A percentile compares a stretch with the other conserved stretches of the same genome.
phyloP scores from a whole-genome alignment of 2,888 invertebrate species.

The Cheilosia soror region DNA sequence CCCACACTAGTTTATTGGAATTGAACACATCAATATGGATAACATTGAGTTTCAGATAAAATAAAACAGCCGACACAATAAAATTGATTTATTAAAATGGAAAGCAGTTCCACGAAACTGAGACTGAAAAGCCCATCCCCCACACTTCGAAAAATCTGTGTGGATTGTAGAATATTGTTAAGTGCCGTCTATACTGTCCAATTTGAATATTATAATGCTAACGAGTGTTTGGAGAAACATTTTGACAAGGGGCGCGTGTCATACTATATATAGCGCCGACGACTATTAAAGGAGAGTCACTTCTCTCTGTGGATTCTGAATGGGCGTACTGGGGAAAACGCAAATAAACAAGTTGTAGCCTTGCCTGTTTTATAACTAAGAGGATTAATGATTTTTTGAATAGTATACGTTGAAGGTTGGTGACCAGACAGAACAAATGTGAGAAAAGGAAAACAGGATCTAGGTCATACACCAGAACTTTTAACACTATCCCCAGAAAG shows the following conservation, averaged over 20 bases:
- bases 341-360: background rate
- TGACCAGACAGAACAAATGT: too few relatives aligned
- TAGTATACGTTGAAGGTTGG: too few relatives aligned
- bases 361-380: background rate
- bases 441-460: too few relatives aligned
- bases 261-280: background rate
- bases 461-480: too few relatives aligned
- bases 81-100: constrained; percentile 1
- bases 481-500: too few relatives aligned
- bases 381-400: too few relatives aligned
- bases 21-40: constrained; percentile 7
- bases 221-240: background rate
- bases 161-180: background rate
- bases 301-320: background rate
- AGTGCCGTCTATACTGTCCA: background rate
- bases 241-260: constrained; percentile 4
- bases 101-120: background rate
- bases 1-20: constrained; percentile 9
- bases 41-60: background rate
- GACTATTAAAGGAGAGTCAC: background rate
- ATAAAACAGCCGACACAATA: background rate
- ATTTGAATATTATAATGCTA: background rate
- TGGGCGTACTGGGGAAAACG: background rate
- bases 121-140: background rate
- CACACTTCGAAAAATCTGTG: background rate